Conservation (phyloP, 2,888 invertebrate genomes). For the Tipula confusa region DNA sequence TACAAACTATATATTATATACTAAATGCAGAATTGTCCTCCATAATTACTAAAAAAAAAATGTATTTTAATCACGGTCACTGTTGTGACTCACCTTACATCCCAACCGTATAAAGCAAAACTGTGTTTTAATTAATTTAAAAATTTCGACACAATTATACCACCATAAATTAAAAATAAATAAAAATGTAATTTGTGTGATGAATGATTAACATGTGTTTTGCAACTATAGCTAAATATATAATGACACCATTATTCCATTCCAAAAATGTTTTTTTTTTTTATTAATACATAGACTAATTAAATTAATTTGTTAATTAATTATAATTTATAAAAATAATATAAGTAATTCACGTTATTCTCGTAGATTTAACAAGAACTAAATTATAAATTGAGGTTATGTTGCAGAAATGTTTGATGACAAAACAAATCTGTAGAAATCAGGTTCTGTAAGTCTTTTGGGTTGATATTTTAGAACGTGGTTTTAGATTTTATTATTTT, state of each 20-base stretch:
- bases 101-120: neutral
- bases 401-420: too few species aligned
- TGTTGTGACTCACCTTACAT: neutral
- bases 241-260: neutral
- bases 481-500: too few species aligned
- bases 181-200: neutral
- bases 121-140: neutral
- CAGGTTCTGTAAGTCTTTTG: too few species aligned
- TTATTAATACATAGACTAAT: neutral
- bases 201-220: neutral
- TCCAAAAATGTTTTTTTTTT: neutral
- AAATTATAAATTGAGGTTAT: constrained; percentile 5
- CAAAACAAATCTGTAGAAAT: too few species aligned
- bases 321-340: neutral
- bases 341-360: neutral
- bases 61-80: neutral
- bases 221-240: neutral
- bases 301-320: neutral
- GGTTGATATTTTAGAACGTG: too few species aligned
- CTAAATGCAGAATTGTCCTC: neutral
- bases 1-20: neutral
- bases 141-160: neutral
- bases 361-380: neutral
- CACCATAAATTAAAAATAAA: neutral
- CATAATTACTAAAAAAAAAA: neutral